These are phyloP conservation scores for Cyanoderma ruficeps DNA, from an alignment of 2,113 vertebrate species.

Conservation along the genomic window DNA sequence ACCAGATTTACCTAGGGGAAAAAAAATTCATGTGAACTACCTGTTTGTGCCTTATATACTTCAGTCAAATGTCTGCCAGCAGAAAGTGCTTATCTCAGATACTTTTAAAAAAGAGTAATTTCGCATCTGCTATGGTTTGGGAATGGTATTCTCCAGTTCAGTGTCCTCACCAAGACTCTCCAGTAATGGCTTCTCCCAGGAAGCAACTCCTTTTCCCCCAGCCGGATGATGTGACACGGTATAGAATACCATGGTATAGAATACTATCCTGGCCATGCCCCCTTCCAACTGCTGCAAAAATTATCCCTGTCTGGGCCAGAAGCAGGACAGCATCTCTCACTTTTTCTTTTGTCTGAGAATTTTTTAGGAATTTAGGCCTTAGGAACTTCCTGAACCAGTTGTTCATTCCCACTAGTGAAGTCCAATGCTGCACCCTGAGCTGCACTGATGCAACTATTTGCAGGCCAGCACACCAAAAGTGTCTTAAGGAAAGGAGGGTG, in stretches of 20 bases:
- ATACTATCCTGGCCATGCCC: not conserved
- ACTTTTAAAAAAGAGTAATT: not conserved
- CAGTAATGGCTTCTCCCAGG: not conserved
- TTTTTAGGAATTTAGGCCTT: not conserved
- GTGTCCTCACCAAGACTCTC: not conserved
- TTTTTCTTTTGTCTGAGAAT: not conserved
- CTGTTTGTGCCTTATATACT: not conserved
- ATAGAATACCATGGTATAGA: not conserved
- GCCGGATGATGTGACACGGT: not conserved
- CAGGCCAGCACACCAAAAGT: not conserved
- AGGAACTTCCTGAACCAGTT: not conserved
- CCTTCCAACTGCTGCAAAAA: not conserved
- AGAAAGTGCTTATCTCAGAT: not conserved
- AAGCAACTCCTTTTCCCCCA: not conserved
- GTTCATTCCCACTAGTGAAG: not conserved
- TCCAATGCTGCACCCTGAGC: fast-evolving
- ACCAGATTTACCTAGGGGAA: not conserved
- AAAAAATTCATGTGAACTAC: not conserved
- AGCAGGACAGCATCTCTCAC: not conserved
- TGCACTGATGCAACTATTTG: fast-evolving
- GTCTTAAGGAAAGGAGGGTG: not conserved
- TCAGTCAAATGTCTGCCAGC: not conserved
- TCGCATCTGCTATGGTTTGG: not conserved
- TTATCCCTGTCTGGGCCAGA: not conserved
- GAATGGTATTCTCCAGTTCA: not conserved